Evolutionary conservation across 2,888 invertebrate species (phyloP).

Genomic region (Erebia epiphron): DNA sequence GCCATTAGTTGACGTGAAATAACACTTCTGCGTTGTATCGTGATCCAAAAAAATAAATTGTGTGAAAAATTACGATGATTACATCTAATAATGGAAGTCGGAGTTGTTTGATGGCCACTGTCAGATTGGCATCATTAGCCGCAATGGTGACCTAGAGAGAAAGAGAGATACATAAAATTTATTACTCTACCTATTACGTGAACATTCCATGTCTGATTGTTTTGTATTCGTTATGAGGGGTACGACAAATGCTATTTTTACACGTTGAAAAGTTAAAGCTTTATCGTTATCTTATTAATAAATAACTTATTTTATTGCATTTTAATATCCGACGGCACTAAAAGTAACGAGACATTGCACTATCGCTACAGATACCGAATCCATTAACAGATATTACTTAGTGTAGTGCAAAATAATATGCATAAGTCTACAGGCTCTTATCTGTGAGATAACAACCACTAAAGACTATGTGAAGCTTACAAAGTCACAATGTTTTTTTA

Average conservation of each 20-base stretch:
- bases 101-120: conserved; percentile 71
- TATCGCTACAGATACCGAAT: conserved; percentile 34
- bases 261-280: conserved; percentile 18
- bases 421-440: conserved; percentile 27
- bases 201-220: neutral
- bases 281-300: conserved; percentile 27
- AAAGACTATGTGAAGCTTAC: conserved; percentile 23
- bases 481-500: neutral
- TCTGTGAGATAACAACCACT: conserved; percentile 22
- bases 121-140: conserved; percentile 78
- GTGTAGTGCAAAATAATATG: conserved; percentile 26
- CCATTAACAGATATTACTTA: conserved; percentile 38
- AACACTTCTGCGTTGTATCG: conserved; percentile 66
- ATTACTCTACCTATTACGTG: conserved; percentile 17
- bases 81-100: conserved; percentile 74
- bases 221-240: neutral
- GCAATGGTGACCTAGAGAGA: conserved; percentile 53
- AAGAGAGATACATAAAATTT: conserved; percentile 9
- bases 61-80: conserved; percentile 83
- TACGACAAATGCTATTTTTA: conserved; percentile 14
- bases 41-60: conserved; percentile 77
- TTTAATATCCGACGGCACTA: conserved; percentile 34
- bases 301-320: conserved; percentile 34
- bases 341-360: conserved; percentile 38
- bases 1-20: conserved; percentile 78